Percentiles rank a stretch among this genome's conserved stretches.
These are phyloP conservation scores for Lasioglossum marginatum DNA, from an alignment of 2,888 invertebrate genomes.

Conservation along the genomic window DNA sequence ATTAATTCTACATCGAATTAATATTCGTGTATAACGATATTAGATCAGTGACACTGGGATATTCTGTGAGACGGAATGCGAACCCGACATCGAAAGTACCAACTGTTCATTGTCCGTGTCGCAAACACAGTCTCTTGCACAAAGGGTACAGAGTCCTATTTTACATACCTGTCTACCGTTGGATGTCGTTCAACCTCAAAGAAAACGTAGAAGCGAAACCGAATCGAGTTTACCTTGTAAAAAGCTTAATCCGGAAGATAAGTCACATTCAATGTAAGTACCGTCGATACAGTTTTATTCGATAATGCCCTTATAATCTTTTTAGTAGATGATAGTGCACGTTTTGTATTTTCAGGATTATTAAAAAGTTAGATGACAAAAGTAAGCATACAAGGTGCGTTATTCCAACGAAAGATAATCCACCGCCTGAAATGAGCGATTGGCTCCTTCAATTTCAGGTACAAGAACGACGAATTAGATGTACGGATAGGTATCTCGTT, in stretches of 20 bases:
- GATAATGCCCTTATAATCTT: neutral
- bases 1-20: neutral
- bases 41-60: constrained; percentile 80
- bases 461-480: constrained; percentile 38
- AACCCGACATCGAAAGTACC: constrained; percentile 73
- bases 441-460: constrained; percentile 92
- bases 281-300: neutral
- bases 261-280: constrained; percentile 76
- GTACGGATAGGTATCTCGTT: neutral
- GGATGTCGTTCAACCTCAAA: constrained; percentile 79
- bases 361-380: constrained; percentile 81
- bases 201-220: constrained; percentile 82
- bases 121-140: constrained; percentile 70
- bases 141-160: constrained; percentile 77
- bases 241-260: constrained; percentile 85
- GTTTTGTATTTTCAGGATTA: constrained; percentile 65
- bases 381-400: constrained; percentile 85
- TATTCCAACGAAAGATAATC: constrained; percentile 92
- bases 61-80: constrained; percentile 78
- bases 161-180: constrained; percentile 80
- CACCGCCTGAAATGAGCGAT: constrained; percentile 90
- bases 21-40: constrained; percentile 13
- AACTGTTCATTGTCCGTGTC: constrained; percentile 72
- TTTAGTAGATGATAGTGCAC: neutral
- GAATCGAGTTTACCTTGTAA: constrained; percentile 85